Evolutionary conservation across 2,797 vertebrate genomes (phyloP).

Genomic region (Lepilemur septentrionalis): DNA sequence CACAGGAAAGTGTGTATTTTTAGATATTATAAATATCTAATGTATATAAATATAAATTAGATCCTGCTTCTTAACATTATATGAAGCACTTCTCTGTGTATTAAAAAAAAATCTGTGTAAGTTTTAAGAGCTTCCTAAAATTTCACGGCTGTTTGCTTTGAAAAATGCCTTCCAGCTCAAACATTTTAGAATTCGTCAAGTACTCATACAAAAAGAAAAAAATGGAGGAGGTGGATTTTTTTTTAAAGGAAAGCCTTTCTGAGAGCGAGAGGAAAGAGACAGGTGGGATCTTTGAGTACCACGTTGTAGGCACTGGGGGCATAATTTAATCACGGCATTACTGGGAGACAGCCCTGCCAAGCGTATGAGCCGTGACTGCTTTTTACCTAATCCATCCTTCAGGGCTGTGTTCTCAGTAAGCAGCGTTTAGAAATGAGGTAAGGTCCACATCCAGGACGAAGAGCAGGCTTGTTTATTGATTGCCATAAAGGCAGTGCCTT

Average conservation of each 20-base stretch:
- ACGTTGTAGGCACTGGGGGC: neutral
- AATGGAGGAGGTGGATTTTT: neutral
- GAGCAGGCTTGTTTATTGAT: neutral
- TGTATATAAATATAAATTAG: neutral
- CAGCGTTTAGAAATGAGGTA: neutral
- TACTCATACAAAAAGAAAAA: neutral
- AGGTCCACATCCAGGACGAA: neutral
- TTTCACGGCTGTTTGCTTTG: neutral
- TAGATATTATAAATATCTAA: neutral
- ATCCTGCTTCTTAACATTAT: neutral
- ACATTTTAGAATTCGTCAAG: constrained; percentile 12
- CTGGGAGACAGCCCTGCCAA: neutral
- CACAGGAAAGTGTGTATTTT: neutral
- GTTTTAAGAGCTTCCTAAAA: neutral
- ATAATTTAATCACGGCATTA: neutral
- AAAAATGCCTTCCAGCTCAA: neutral
- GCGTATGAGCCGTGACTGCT: neutral
- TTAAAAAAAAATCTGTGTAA: neutral
- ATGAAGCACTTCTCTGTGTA: neutral
- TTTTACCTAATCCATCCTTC: neutral
- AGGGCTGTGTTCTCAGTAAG: neutral
- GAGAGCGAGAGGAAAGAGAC: neutral
- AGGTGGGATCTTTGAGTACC: neutral
- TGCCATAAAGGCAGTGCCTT: neutral
- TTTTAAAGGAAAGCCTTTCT: neutral